Base-by-base conservation (phyloP, 1,140 invertebrate genomes). In the Lordiphosa mommai region DNA sequence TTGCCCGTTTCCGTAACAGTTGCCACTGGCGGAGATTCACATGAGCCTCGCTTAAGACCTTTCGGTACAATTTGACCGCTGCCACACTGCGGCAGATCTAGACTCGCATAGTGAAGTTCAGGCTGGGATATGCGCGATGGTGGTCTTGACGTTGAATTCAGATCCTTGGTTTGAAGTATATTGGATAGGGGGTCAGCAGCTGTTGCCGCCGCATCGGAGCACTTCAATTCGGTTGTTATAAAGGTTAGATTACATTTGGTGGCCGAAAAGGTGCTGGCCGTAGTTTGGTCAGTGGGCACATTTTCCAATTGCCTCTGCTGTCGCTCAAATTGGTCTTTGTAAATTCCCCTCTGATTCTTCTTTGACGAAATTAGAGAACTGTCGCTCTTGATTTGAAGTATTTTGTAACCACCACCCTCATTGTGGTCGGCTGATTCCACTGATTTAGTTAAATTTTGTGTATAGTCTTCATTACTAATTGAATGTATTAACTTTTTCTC, bases 21-120 rank as follows among this genome's bases (percentile, higher is more conserved):
- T 89, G 88, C 51, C 88, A 90, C 30, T 32, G 72, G 59, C 33
- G 73, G 68, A 51, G 77, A 84, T 61, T 84, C 77, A 46, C 68
- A 71, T 4, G 72, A 61, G 9, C 56, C 59, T 46, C 56, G 56
- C 6, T 77, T 84, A 13, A 86, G 7, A 87, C 87, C 33, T 85
- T 88, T 57, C 67, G 69, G 32, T 76, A 87, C 43, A 71, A 52
- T 61, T 46, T 82, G 63, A 34, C 53, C 61, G 40, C 74, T 61
- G 38, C 74, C 79, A 41, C 61, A 48, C 36, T 88, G 71, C 12
- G 92, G 91, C 47, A 93, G 87, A 87, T 93, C 93, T 53, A 94
- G 88, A 71, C 91, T 93, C n/a, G 93, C 93, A 72, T 94, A 94
- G 74, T 93, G 91, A 30, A 93, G 73, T 49, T 91, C 87, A 14